Percentiles rank a stretch among this genome's conserved stretches.
Evolutionary conservation across 1,140 invertebrate species (phyloP).

Genomic region (Maconellicoccus hirsutus): DNA sequence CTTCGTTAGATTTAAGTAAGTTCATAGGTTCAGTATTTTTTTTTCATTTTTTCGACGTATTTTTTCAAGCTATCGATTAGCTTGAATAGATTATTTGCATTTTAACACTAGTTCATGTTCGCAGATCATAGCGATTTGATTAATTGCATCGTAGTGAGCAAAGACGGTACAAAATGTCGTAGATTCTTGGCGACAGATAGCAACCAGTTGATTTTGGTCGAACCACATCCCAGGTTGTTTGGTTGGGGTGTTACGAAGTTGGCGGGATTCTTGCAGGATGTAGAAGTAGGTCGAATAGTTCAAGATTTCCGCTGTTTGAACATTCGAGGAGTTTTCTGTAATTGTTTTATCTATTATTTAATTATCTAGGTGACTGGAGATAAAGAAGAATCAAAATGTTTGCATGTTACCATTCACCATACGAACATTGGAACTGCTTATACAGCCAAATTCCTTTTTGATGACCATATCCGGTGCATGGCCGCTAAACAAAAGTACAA

Average conservation of each 20-base stretch:
- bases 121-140: slow-evolving; percentile 77
- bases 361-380: slow-evolving; percentile 55
- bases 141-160: slow-evolving; percentile 81
- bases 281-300: slow-evolving; percentile 44
- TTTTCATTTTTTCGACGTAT: too few species aligned
- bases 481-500: slow-evolving; percentile 84
- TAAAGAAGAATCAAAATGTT: slow-evolving; percentile 89
- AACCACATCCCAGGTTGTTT: slow-evolving; percentile 81
- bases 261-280: slow-evolving; percentile 74
- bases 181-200: slow-evolving; percentile 92
- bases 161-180: slow-evolving; percentile 78
- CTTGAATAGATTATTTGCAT: too few species aligned
- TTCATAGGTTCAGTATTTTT: too few species aligned
- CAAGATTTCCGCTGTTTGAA: neutral
- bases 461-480: slow-evolving; percentile 97
- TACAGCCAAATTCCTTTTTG: slow-evolving; percentile 90
- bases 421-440: slow-evolving; percentile 47
- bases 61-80: too few species aligned
- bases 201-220: slow-evolving; percentile 83
- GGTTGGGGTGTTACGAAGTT: slow-evolving; percentile 96
- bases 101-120: too few species aligned
- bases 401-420: slow-evolving; percentile 83
- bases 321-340: too few species aligned
- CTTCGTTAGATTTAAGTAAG: slow-evolving; percentile 29
- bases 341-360: neutral